Conservation (phyloP, 2,888 invertebrate genomes). For the Drosophila greeni region DNA sequence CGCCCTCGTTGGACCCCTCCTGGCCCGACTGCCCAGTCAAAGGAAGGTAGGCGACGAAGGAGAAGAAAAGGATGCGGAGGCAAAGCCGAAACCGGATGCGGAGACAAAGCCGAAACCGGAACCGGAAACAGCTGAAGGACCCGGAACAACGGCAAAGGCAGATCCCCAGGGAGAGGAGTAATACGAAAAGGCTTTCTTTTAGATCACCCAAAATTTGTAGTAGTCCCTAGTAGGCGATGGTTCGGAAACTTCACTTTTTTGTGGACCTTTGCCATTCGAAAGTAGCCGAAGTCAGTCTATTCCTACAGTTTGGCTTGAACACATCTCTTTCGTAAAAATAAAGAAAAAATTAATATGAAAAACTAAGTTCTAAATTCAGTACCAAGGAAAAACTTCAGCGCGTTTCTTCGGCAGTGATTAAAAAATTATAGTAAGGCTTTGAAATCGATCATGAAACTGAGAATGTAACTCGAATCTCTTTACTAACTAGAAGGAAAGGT, state of each 20-base stretch:
- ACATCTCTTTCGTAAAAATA: conserved; percentile 19
- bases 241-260: conserved; percentile 7
- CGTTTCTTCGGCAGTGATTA: conserved; percentile 26
- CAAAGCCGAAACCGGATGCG: neutral
- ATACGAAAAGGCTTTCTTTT: neutral
- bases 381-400: conserved; percentile 17
- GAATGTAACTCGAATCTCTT: neutral
- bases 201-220: neutral
- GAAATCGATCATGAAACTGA: too few relatives aligned
- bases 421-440: neutral
- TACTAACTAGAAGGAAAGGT: neutral
- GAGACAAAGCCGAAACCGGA: neutral
- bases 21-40: conserved; percentile 9
- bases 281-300: conserved; percentile 9
- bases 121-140: neutral
- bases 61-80: neutral
- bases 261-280: conserved; percentile 1
- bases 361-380: conserved; percentile 19
- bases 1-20: conserved; percentile 1
- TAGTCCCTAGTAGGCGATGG: conserved; percentile 12
- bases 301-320: conserved; percentile 10
- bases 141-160: too few relatives aligned
- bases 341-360: conserved; percentile 15
- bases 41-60: too few relatives aligned
- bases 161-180: conserved; percentile 6